Percentiles rank a stretch among this genome's conserved stretches.
phyloP scores from a whole-genome alignment of 2,888 invertebrate species.

The Parnassius mnemosyne region DNA sequence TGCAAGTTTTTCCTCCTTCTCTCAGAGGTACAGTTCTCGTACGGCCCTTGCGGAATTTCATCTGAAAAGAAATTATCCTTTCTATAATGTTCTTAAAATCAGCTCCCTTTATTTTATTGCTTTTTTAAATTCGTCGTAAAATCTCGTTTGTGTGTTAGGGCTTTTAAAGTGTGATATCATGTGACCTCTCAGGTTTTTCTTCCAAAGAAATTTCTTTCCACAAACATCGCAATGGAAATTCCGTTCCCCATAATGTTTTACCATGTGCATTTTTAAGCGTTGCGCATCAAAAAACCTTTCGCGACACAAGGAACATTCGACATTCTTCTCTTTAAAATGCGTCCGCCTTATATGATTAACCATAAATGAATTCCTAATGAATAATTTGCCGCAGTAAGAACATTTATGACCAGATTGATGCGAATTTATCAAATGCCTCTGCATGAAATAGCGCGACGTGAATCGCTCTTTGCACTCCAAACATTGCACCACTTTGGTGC shows the following conservation, averaged over 20 bases:
- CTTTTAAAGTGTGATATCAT: slow-evolving; percentile 55
- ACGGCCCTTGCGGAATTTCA: slow-evolving; percentile 50
- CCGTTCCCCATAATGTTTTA: slow-evolving; percentile 71
- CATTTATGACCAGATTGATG: slow-evolving; percentile 61
- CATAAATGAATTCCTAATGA: slow-evolving; percentile 59
- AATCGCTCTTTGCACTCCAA: slow-evolving; percentile 57
- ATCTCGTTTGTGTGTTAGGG: slow-evolving; percentile 15
- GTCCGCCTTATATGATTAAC: slow-evolving; percentile 55
- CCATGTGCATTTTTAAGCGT: slow-evolving; percentile 65
- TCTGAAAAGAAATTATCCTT: slow-evolving; percentile 69
- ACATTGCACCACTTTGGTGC: slow-evolving; percentile 50
- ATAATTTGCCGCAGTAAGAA: slow-evolving; percentile 52
- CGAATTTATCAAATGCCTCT: slow-evolving; percentile 48
- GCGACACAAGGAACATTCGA: slow-evolving; percentile 54
- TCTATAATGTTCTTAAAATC: slow-evolving; percentile 45
- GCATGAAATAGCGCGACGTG: slow-evolving; percentile 51
- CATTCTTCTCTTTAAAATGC: slow-evolving; percentile 64
- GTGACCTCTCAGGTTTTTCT: slow-evolving; percentile 80
- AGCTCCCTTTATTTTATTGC: slow-evolving; percentile 12
- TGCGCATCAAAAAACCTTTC: slow-evolving; percentile 57
- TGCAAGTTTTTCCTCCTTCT: slow-evolving; percentile 63
- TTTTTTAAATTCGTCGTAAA: slow-evolving; percentile 7
- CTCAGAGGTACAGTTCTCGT: slow-evolving; percentile 54
- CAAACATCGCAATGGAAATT: slow-evolving; percentile 80
- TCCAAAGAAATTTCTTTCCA: slow-evolving; percentile 78